Evolutionary conservation across 2,113 vertebrate species (phyloP).

Genomic region (Cynoglossus semilaevis): DNA sequence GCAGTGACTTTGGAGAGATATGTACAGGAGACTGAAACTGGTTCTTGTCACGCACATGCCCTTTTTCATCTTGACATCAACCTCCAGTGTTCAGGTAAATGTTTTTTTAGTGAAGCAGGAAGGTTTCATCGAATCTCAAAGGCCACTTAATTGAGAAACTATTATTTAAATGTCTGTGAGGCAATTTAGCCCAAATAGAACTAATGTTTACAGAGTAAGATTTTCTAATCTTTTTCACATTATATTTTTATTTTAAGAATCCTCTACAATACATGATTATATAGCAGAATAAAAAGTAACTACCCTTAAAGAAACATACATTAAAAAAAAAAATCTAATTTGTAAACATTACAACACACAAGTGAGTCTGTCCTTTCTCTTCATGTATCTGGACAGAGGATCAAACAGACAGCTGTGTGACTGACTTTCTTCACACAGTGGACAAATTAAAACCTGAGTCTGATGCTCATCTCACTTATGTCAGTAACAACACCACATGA

Average conservation of each 20-base stretch:
- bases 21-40: not conserved
- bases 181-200: constrained; percentile 24
- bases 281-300: constrained; percentile 31
- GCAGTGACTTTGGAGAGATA: constrained; percentile 8
- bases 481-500: constrained; percentile 2
- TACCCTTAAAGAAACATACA: constrained; percentile 21
- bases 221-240: constrained; percentile 35
- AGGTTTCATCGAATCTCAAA: constrained; percentile 3
- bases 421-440: constrained; percentile 46
- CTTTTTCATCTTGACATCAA: not conserved
- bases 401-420: constrained; percentile 30
- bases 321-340: constrained; percentile 30
- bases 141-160: constrained; percentile 10
- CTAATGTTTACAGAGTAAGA: constrained; percentile 7
- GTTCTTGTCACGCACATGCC: not conserved
- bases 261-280: constrained; percentile 20
- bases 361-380: constrained; percentile 26
- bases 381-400: constrained; percentile 12
- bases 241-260: constrained; percentile 21
- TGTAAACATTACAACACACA: constrained; percentile 66
- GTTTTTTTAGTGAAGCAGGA: constrained; percentile 1
- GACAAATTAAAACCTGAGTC: constrained; percentile 29
- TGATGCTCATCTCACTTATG: constrained; percentile 17
- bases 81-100: not conserved
- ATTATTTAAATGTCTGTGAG: constrained; percentile 5